A percentile compares a stretch with the other conserved stretches of the same genome.
Conservation (phyloP, 2,113 vertebrate genomes). For the mouse (Mus musculus) region DNA sequence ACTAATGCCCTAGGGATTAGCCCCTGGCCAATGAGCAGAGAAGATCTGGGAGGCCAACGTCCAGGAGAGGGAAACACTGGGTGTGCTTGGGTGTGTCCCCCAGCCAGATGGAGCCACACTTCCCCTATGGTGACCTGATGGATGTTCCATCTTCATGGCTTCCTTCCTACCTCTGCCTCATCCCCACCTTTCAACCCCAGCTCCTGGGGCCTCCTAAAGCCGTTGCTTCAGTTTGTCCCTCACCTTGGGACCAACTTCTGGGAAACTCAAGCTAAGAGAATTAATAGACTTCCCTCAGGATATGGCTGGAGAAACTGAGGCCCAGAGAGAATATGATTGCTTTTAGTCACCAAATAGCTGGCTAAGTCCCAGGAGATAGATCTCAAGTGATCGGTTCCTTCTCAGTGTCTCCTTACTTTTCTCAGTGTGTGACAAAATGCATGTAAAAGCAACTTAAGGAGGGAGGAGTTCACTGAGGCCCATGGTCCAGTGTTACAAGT, state of each 20-base stretch:
- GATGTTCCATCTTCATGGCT: background rate
- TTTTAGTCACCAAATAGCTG: background rate
- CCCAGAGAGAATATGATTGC: background rate
- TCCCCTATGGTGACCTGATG: background rate
- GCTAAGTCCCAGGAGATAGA: background rate
- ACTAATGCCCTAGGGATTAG: background rate
- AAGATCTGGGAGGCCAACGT: no score
- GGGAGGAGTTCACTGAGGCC: no score
- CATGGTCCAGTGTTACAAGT: no score
- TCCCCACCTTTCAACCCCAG: background rate
- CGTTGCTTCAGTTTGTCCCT: background rate
- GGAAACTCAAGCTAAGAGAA: slow-evolving; percentile 6
- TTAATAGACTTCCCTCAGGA: background rate
- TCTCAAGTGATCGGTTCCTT: background rate
- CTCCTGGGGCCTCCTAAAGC: background rate
- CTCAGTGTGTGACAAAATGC: no score
- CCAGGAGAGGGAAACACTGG: background rate
- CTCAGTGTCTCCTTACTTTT: background rate
- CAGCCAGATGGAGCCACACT: background rate
- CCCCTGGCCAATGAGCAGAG: background rate
- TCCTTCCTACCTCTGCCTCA: background rate
- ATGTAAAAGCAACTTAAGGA: no score
- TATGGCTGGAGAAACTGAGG: slow-evolving; percentile 43
- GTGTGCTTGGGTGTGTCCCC: no score
- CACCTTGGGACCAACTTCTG: background rate